Evolutionary conservation across 2,888 invertebrate genomes (phyloP).

Genomic region (Kuschelorhynchus macadamiae): DNA sequence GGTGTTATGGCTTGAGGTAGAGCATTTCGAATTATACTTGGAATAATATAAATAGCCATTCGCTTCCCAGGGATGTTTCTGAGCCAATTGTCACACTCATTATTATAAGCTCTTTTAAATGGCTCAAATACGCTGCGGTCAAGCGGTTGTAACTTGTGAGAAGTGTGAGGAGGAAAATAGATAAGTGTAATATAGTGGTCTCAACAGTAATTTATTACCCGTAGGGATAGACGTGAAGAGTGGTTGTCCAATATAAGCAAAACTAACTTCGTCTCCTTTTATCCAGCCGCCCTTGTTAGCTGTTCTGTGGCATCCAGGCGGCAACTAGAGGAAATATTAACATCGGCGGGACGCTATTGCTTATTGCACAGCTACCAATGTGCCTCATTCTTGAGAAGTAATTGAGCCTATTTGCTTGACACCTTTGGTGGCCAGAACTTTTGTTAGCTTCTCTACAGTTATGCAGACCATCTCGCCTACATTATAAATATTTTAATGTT

Average conservation of each 20-base stretch:
- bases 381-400: conserved; percentile 3
- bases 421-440: conserved; percentile 19
- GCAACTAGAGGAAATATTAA: conserved; percentile 15
- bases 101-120: conserved; percentile 25
- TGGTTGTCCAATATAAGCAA: conserved; percentile 19
- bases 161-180: conserved; percentile 28
- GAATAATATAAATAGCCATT: conserved; percentile 24
- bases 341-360: conserved; percentile 30
- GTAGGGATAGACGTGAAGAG: conserved; percentile 23
- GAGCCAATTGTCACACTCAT: conserved; percentile 29
- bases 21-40: conserved; percentile 12
- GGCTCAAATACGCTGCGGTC: conserved; percentile 32
- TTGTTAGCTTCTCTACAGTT: conserved; percentile 23
- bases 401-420: conserved; percentile 10
- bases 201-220: conserved; percentile 21
- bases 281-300: conserved; percentile 18
- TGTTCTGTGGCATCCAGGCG: conserved; percentile 14
- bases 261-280: neutral
- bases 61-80: conserved; percentile 27
- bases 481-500: conserved; percentile 19
- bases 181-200: conserved; percentile 26
- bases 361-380: conserved; percentile 16
- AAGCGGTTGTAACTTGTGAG: conserved; percentile 29
- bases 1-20: conserved; percentile 25
- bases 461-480: conserved; percentile 24